A percentile compares a stretch with the other conserved stretches of the same genome.
Evolutionary conservation across 2,797 vertebrate species (phyloP).

Genomic region (Molothrus aeneus): DNA sequence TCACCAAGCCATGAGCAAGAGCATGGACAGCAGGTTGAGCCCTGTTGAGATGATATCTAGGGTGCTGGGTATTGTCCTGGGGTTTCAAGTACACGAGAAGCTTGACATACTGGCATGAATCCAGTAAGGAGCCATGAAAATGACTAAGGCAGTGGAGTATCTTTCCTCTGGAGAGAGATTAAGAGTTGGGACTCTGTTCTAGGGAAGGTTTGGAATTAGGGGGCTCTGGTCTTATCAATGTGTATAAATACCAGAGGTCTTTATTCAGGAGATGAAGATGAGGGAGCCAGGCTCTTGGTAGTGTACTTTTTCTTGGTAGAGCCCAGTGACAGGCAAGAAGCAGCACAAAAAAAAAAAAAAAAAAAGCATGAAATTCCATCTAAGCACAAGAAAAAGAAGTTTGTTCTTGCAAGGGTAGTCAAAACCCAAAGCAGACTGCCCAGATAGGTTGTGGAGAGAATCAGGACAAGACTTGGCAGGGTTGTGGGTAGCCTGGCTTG

Average conservation of each 20-base stretch:
- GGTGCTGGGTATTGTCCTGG: neutral
- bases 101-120: neutral
- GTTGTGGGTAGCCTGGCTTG: neutral
- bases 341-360: neutral
- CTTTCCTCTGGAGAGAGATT: neutral
- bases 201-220: neutral
- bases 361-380: neutral
- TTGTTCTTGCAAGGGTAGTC: neutral
- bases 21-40: neutral
- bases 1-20: neutral
- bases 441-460: neutral
- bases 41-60: neutral
- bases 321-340: neutral
- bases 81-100: neutral
- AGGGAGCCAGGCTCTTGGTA: neutral
- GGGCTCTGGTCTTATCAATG: neutral
- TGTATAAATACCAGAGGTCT: neutral
- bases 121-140: neutral
- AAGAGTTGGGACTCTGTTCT: neutral
- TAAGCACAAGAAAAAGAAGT: neutral
- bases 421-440: neutral
- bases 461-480: neutral
- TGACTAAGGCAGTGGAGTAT: neutral
- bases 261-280: neutral
- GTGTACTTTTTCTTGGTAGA: neutral